These are phyloP conservation scores for Acanthornis magna DNA, from an alignment of 2,797 vertebrate species.

Conservation along the genomic window DNA sequence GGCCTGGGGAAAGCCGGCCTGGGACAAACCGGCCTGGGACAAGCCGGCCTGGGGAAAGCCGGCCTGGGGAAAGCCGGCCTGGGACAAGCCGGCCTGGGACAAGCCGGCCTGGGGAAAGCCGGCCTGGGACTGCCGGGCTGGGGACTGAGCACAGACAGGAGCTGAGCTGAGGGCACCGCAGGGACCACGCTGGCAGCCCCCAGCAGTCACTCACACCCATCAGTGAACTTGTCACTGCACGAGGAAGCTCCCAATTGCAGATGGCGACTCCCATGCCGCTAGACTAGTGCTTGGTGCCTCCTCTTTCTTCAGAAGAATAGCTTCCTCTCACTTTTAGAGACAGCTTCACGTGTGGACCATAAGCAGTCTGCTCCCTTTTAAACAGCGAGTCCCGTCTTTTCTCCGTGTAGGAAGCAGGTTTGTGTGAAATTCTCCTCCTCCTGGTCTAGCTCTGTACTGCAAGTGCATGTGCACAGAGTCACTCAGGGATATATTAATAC, in stretches of 20 bases:
- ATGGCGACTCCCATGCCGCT: not conserved
- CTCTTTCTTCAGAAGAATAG: not conserved
- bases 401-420: not conserved
- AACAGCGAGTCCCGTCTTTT: not conserved
- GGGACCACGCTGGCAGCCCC: no score
- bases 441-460: not conserved
- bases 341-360: not conserved
- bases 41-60: no score
- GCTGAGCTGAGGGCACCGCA: no score
- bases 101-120: no score
- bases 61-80: no score
- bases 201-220: no score
- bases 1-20: no score
- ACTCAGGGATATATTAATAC: constrained; percentile 34
- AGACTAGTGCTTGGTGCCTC: not conserved
- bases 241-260: not conserved
- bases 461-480: not conserved
- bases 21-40: no score
- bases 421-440: not conserved
- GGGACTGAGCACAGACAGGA: no score
- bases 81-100: no score
- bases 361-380: not conserved
- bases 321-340: not conserved
- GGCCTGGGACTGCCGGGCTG: no score
- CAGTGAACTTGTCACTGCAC: not conserved